Evolutionary conservation across 2,888 invertebrate genomes (phyloP).

Genomic region (Dicyrtoma fusca): DNA sequence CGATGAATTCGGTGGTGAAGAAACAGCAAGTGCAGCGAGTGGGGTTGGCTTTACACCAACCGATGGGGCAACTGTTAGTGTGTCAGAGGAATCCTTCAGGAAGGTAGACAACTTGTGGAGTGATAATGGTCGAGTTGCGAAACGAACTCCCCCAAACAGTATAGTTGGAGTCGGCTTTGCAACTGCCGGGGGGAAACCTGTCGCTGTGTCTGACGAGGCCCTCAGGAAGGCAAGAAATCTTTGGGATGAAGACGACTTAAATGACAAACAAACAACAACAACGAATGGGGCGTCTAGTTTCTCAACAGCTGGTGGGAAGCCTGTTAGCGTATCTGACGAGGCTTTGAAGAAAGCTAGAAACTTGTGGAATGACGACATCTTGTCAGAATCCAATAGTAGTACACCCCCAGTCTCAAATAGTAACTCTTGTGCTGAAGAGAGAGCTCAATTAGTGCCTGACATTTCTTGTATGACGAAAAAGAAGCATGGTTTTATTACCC

Average conservation of each 20-base stretch:
- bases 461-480: too few species aligned
- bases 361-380: conserved; percentile 54
- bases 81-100: background rate
- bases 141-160: background rate
- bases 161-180: conserved; percentile 1
- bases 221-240: conserved; percentile 58
- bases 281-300: conserved; percentile 47
- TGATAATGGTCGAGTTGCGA: background rate
- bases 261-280: too few species aligned
- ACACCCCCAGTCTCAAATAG: too few species aligned
- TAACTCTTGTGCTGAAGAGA: too few species aligned
- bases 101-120: background rate
- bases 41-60: background rate
- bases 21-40: background rate
- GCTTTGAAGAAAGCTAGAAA: conserved; percentile 58
- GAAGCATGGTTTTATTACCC: too few species aligned
- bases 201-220: conserved; percentile 2
- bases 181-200: conserved; percentile 13
- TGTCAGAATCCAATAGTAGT: too few species aligned
- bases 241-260: conserved; percentile 48
- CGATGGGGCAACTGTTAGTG: conserved; percentile 10
- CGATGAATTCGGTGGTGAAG: background rate
- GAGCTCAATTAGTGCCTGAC: too few species aligned
- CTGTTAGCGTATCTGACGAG: conserved; percentile 59
- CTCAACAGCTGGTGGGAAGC: conserved; percentile 59